Evolutionary conservation across 2,113 vertebrate genomes (phyloP), one percentile per base, ranked within the genome.

Genomic region (Sakesphorus luctuosus): DNA sequence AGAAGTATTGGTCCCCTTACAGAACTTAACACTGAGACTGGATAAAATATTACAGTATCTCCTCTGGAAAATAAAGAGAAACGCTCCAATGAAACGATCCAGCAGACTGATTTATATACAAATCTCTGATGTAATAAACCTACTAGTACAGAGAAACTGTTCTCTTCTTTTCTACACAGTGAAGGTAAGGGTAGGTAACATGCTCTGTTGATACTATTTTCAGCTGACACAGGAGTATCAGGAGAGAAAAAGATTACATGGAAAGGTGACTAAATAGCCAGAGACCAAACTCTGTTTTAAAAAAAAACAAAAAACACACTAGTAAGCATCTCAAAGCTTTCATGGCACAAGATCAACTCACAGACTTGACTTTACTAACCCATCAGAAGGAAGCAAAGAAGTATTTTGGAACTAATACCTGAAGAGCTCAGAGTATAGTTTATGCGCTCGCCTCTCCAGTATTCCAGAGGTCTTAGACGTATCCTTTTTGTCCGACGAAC

Each of bases 391-490:
- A 79, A 76, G 50, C 18, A 81, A 84, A 46, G 29, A 43, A 10
- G 3, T 35, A 29, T 56, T 87, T 84, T 38, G n/a, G 63, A 56
- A 62, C 12, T 5, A 66, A 36, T 97, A 98, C 98, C 98, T 95
- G 98, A 98, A 73, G 89, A n/a, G 1, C 19, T 65, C 75, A 83
- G 24, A 3, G 69, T 14, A 83, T 98, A 98, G 88, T 95, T 91
- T 58, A 96, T 17, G 1, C 98, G 97, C 53, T 98, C 98, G 33
- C 98, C 98, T 94, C 98, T 92, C 98, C 98, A 98, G 13, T 98
- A 98, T 59, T 98, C 97, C 95, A 98, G 91, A 94, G 98, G 98
- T 90, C 38, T 98, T 13, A 97, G 68, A 44, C 97, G 96, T 76
- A 89, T 95, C 95, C 98, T 97, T 86, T 97, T 97, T 49, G 97